Base-by-base conservation (phyloP, 2,888 invertebrate genomes). In the Plagiodera versicolora region DNA sequence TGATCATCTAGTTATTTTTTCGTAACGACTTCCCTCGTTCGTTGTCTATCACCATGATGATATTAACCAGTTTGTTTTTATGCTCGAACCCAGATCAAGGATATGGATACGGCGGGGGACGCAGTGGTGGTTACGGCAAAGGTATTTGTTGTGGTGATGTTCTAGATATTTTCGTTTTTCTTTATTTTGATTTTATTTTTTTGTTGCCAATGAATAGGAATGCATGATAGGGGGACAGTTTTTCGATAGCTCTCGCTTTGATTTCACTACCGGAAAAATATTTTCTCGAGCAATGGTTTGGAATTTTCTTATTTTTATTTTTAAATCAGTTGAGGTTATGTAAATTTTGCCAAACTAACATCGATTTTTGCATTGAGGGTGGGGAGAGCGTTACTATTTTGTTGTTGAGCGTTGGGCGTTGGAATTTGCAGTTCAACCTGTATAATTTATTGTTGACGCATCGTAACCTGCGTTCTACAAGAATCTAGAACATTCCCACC, bases 61-160 rank as follows among this genome's bases (percentile, higher is more conserved):
- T n/a, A 39, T 51, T 62, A 58, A 61, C 79, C 78, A 76, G 39
- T 19, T 19, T 81, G 83, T 85, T 85, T 86, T 63, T 69, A 58
- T 67, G 62, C 66, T 59, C 65, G 58, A 69, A 70, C 63, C 85
- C 86, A 89, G 92, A 91, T 87, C 91, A 91, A 86, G 89, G 90
- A 88, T 89, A 89, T 86, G 90, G 90, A 85, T 91, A 89, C 87
- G 90, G 91, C 83, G 90, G 91, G 86, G 91, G 92, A 86, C 91
- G 91, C 83, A 85, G 84, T 83, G 89, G 90, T 85, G 89, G 90
- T 85, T 90, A 87, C 83, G 87, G 87, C 84, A 92, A 92, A 92
- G 92, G 92, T 92, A 92, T 85, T 65, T 68, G n/a, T n/a, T n/a
- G 60, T 65, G 66, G 63, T 67, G 67, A 58, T 64, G 60, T 46